These are phyloP conservation scores for Antheraea pernyi DNA, from an alignment of 1,140 invertebrate species.

Conservation along the genomic window DNA sequence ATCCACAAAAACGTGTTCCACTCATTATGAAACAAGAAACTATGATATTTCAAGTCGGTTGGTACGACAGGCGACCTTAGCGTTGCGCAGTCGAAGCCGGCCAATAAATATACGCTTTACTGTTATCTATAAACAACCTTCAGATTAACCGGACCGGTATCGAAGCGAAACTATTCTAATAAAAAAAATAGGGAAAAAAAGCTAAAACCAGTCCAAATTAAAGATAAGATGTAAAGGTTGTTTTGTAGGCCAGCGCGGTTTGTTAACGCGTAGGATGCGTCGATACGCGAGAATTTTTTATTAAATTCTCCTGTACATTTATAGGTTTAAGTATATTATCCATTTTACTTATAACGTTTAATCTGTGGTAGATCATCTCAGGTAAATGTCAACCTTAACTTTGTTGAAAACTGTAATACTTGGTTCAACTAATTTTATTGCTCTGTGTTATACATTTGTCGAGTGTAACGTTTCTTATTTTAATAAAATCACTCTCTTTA, in stretches of 20 bases:
- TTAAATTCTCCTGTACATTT: neutral
- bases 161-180: constrained; percentile 74
- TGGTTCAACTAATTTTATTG: no score
- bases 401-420: neutral
- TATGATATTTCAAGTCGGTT: constrained; percentile 70
- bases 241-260: constrained; percentile 21
- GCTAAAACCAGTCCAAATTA: constrained; percentile 75
- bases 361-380: no score
- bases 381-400: no score
- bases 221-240: constrained; percentile 68
- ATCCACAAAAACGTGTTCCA: constrained; percentile 68
- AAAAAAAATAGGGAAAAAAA: constrained; percentile 42
- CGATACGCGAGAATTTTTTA: constrained; percentile 2
- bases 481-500: no score
- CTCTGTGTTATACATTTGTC: no score
- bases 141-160: constrained; percentile 69
- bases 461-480: no score
- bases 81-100: constrained; percentile 49
- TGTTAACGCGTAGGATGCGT: constrained; percentile 41
- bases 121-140: constrained; percentile 76
- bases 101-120: constrained; percentile 75
- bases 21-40: constrained; percentile 76
- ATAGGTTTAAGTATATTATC: neutral
- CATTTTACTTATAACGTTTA: no score
- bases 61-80: constrained; percentile 54